Conservation (phyloP, 2,113 vertebrate genomes). For the Heterochromis multidens region DNA sequence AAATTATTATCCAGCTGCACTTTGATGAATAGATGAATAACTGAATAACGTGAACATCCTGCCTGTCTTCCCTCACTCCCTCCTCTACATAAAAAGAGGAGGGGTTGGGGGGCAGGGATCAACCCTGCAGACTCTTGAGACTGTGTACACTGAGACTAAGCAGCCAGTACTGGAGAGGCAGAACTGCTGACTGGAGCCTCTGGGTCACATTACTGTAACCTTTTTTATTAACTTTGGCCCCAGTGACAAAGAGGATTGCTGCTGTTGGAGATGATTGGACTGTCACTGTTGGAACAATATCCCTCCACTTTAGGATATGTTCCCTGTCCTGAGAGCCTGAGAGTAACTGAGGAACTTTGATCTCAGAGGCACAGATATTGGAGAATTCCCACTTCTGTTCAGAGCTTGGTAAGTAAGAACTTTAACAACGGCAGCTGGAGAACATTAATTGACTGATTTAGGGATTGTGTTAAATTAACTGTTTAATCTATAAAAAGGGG, state of each 20-base stretch:
- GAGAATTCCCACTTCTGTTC: constrained; percentile 5
- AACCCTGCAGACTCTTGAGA: constrained; percentile 33
- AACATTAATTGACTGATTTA: neutral
- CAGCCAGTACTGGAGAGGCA: constrained; percentile 16
- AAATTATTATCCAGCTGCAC: neutral
- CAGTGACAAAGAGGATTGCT: neutral
- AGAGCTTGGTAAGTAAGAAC: constrained; percentile 33
- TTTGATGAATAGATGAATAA: neutral
- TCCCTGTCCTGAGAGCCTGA: neutral
- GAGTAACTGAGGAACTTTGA: constrained; percentile 8
- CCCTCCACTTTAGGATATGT: constrained; percentile 21
- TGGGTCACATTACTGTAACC: neutral
- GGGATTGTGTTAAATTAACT: neutral
- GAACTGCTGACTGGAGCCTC: neutral
- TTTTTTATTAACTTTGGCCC: neutral
- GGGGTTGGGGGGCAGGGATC: constrained; percentile 46
- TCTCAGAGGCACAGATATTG: neutral
- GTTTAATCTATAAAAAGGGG: neutral
- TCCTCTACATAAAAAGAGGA: constrained; percentile 44
- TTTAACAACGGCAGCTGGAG: neutral
- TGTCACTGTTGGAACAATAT: constrained; percentile 8
- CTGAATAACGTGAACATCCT: constrained; percentile 8
- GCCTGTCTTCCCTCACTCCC: constrained; percentile 20
- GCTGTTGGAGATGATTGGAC: constrained; percentile 41
- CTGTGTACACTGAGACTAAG: neutral